Percentiles rank a stretch among this genome's conserved stretches.
phyloP scores from a whole-genome alignment of 2,888 invertebrate species.

The Apoderus coryli region DNA sequence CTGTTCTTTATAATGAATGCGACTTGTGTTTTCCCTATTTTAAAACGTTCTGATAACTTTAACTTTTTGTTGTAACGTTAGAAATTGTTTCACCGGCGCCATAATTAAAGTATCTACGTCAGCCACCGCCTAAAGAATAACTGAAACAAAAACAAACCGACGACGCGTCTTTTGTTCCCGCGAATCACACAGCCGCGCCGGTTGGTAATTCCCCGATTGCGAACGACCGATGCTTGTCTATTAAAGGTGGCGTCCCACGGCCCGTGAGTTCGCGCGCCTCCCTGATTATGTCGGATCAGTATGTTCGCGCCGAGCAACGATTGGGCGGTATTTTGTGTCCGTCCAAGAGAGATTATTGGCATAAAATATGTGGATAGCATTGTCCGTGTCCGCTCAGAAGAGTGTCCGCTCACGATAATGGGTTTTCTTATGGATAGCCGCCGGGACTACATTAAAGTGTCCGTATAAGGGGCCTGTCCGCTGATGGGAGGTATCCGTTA shows the following conservation, averaged over 20 bases:
- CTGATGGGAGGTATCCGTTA: no score
- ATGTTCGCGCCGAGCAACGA: conserved; percentile 1
- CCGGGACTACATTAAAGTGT: conserved; percentile 4
- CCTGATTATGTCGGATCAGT: no score
- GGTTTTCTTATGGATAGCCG: conserved; percentile 4
- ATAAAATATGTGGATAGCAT: no score
- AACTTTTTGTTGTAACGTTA: conserved; percentile 1
- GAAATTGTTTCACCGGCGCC: no score
- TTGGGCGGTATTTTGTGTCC: conserved; percentile 5
- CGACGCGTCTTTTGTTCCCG: no score
- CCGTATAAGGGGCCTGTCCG: conserved; percentile 1
- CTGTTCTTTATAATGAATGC: neutral
- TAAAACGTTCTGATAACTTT: conserved; percentile 1
- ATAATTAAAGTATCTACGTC: no score
- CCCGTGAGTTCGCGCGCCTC: no score
- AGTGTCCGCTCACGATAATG: conserved; percentile 7
- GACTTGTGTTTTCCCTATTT: conserved; percentile 1
- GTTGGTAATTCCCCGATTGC: conserved; percentile 2
- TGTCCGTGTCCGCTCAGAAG: conserved; percentile 9
- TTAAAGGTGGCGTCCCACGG: neutral
- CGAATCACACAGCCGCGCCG: no score
- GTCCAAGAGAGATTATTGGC: conserved; percentile 5
- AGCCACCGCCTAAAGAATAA: no score
- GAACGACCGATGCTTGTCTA: no score
- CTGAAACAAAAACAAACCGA: no score